phyloP scores from a whole-genome alignment of 2,797 vertebrate species.

The Dendrocincla fuliginosa region DNA sequence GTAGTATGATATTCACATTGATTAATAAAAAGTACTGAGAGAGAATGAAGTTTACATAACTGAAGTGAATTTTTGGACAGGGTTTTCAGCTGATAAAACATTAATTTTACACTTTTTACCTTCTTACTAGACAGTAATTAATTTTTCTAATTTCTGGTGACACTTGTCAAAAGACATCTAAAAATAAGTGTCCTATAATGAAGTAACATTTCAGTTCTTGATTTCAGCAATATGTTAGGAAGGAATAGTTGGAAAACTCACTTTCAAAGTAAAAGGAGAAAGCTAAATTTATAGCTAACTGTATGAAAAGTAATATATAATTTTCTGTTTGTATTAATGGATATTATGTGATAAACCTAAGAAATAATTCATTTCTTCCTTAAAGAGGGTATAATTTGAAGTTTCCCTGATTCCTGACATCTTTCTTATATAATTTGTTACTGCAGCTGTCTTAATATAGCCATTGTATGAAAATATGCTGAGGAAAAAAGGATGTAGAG shows the following conservation, averaged over 20 bases:
- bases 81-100: background rate
- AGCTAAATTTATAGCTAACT: background rate
- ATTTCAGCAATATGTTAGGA: background rate
- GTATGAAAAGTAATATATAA: background rate
- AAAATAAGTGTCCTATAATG: background rate
- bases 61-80: background rate
- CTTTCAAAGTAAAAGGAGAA: background rate
- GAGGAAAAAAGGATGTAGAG: background rate
- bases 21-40: background rate
- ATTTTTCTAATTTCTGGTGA: background rate
- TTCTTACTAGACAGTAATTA: background rate
- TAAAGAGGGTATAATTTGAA: background rate
- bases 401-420: background rate
- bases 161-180: background rate
- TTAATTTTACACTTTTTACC: background rate
- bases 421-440: background rate
- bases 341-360: background rate
- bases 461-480: background rate
- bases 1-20: background rate
- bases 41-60: background rate
- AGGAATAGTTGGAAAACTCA: background rate
- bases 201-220: background rate
- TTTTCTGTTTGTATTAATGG: background rate
- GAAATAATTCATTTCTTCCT: background rate
- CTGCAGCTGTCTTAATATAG: background rate